Evolutionary conservation across 2,113 vertebrate species (phyloP).

Genomic region (Typhlomys cinereus): DNA sequence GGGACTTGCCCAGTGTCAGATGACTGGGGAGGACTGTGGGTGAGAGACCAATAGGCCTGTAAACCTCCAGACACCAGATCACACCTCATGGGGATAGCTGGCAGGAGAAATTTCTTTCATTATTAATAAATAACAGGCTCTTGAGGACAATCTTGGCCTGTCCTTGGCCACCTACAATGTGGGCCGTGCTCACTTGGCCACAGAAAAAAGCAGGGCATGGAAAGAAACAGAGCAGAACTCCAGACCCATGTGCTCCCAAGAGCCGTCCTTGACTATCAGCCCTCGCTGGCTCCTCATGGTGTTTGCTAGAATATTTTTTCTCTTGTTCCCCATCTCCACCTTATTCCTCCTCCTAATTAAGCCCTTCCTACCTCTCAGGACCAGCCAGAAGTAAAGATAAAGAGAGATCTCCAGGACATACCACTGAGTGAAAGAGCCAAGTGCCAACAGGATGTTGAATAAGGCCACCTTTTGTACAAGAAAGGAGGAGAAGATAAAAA

Average conservation of each 20-base stretch:
- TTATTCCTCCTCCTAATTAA: not conserved
- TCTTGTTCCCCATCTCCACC: not conserved
- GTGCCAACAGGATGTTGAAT: not conserved
- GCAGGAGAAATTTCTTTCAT: conserved; percentile 16
- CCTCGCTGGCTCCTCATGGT: not conserved
- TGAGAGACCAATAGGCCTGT: not conserved
- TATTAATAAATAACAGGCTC: not conserved
- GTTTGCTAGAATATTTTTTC: not conserved
- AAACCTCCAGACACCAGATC: not conserved
- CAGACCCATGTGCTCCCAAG: not conserved
- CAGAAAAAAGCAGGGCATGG: conserved; percentile 61
- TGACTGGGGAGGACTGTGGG: not conserved
- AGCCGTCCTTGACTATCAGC: not conserved
- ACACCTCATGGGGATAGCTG: not conserved
- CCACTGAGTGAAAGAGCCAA: not conserved
- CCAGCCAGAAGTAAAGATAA: conserved; percentile 13
- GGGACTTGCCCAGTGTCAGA: not conserved
- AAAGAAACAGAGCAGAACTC: conserved; percentile 66
- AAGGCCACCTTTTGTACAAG: conserved; percentile 8
- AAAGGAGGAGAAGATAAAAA: conserved; percentile 49
- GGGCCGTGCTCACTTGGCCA: not conserved
- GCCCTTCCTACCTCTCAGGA: not conserved
- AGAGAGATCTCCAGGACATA: not conserved
- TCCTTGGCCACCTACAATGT: not conserved
- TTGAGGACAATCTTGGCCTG: conserved; percentile 50